Evolutionary conservation across 2,113 vertebrate genomes (phyloP).

Genomic region (Psettodes erumei): DNA sequence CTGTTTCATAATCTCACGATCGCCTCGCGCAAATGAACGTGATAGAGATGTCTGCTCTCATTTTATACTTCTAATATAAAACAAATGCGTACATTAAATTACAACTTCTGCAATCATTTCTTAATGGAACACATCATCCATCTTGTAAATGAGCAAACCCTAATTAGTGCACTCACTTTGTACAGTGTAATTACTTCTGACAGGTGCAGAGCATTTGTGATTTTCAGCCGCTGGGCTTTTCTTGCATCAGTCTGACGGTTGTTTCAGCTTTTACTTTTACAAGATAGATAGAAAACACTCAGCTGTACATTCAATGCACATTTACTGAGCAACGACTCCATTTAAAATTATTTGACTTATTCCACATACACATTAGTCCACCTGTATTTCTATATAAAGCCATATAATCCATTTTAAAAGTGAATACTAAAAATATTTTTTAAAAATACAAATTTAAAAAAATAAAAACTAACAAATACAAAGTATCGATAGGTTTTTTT

Average conservation of each 20-base stretch:
- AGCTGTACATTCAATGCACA: too few species aligned
- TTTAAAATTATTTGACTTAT: too few species aligned
- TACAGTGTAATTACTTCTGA: conserved; percentile 18
- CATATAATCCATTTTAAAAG: too few species aligned
- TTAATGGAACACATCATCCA: conserved; percentile 18
- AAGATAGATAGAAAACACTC: too few species aligned
- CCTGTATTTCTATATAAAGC: too few species aligned
- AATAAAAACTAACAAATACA: too few species aligned
- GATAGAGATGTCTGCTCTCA: conserved; percentile 26
- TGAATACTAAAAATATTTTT: too few species aligned
- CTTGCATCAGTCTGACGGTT: background rate
- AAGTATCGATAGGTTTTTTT: too few species aligned
- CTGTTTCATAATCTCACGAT: background rate
- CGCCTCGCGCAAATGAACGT: background rate
- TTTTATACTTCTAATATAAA: conserved; percentile 7
- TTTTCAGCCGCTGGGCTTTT: background rate
- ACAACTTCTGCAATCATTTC: conserved; percentile 30
- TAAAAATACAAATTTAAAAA: too few species aligned
- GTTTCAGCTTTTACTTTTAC: background rate
- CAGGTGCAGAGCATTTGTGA: conserved; percentile 28
- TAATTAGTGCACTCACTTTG: conserved; percentile 10
- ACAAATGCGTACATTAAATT: conserved; percentile 27
- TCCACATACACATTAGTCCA: too few species aligned
- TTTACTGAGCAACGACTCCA: too few species aligned
- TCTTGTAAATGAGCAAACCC: conserved; percentile 20